phyloP scores from a whole-genome alignment of 2,797 vertebrate genomes.

The Delichon dasypus region DNA sequence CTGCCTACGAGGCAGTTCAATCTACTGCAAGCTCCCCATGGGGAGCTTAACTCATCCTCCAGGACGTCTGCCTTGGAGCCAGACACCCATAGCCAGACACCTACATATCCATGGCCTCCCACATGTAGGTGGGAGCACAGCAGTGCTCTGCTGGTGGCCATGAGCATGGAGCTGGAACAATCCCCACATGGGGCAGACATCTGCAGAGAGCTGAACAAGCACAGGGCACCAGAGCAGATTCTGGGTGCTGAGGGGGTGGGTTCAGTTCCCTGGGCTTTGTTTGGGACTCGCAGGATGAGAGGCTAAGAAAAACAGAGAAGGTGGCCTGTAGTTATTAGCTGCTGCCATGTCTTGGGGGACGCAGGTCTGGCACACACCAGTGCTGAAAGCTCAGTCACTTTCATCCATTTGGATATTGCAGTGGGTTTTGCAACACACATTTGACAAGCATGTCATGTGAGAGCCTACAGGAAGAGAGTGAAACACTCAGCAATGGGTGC shows the following conservation, averaged over 20 bases:
- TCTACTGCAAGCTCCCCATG: fast-evolving
- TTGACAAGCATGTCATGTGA: neutral
- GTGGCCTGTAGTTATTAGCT: neutral
- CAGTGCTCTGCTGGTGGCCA: fast-evolving
- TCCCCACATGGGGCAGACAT: fast-evolving
- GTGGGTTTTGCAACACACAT: neutral
- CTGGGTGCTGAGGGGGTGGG: fast-evolving
- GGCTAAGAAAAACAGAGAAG: neutral
- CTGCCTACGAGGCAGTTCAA: neutral
- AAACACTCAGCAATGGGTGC: neutral
- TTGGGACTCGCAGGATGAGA: neutral
- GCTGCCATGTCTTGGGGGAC: neutral
- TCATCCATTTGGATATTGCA: neutral
- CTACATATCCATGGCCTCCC: neutral
- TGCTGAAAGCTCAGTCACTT: neutral
- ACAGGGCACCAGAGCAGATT: fast-evolving
- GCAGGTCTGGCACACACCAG: neutral
- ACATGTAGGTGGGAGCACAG: neutral
- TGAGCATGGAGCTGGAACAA: neutral
- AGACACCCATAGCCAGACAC: neutral
- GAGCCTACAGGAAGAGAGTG: neutral
- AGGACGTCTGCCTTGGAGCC: neutral
- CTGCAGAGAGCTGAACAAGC: fast-evolving
- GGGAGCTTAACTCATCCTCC: neutral
- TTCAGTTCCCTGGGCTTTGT: neutral